Percentiles rank a stretch among this genome's conserved stretches.
These are phyloP conservation scores for Vultur gryphus DNA, from an alignment of 2,797 vertebrate genomes.

Conservation along the genomic window DNA sequence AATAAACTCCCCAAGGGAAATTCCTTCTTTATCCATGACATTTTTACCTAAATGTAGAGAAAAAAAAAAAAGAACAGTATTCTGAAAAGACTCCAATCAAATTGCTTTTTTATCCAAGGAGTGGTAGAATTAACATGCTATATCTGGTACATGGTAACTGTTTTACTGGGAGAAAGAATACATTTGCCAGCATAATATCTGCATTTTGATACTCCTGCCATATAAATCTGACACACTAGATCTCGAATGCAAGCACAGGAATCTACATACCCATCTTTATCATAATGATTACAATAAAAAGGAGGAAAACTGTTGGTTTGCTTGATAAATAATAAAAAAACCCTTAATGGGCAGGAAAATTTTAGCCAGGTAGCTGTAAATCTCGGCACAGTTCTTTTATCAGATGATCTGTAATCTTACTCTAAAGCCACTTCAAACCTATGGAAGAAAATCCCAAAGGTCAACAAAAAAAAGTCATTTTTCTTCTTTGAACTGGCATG, in stretches of 20 bases:
- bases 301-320: not conserved
- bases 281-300: not conserved
- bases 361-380: not conserved
- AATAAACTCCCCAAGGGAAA: not conserved
- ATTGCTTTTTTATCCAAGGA: not conserved
- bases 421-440: not conserved
- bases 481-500: not conserved
- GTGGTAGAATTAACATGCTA: not conserved
- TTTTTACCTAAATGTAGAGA: not conserved
- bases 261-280: not conserved
- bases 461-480: not conserved
- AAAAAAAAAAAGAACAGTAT: not conserved
- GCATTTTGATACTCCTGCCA: not conserved
- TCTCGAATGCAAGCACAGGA: not conserved
- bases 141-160: not conserved
- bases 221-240: not conserved
- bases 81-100: not conserved
- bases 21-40: not conserved
- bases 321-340: not conserved
- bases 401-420: not conserved
- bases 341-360: not conserved
- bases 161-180: not conserved
- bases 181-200: not conserved
- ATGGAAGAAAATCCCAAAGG: not conserved
- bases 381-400: not conserved